Evolutionary conservation across 2,797 vertebrate species (phyloP).

Genomic region (Carapus acus): DNA sequence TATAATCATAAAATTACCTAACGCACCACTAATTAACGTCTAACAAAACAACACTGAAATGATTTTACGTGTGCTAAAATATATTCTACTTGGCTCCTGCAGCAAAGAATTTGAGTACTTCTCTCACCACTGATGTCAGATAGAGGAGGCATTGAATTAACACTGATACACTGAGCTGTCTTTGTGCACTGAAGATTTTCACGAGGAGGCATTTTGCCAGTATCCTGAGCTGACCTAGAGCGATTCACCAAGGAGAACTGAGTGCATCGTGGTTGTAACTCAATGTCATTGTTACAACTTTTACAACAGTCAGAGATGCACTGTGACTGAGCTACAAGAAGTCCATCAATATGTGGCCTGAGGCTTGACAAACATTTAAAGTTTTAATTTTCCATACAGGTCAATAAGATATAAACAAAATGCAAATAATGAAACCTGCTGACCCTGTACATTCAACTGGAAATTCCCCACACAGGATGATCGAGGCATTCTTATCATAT

Average conservation of each 20-base stretch:
- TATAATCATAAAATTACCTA: no score
- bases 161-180: neutral
- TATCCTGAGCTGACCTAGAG: constrained; percentile 31
- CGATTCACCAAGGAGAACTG: constrained; percentile 1
- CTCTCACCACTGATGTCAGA: neutral
- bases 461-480: no score
- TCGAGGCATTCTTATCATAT: no score
- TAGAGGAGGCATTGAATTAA: constrained; percentile 1
- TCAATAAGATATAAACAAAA: neutral
- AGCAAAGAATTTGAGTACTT: neutral
- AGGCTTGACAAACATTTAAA: constrained; percentile 3
- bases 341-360: neutral
- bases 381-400: neutral
- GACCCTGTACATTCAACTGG: neutral
- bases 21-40: no score
- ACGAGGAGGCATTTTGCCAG: constrained; percentile 12
- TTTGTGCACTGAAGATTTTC: constrained; percentile 27
- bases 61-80: neutral
- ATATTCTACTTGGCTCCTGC: neutral
- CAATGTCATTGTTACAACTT: neutral
- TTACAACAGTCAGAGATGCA: neutral
- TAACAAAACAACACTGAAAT: no score
- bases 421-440: neutral
- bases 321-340: constrained; percentile 5
- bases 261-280: constrained; percentile 12